phyloP scores from a whole-genome alignment of 2,797 vertebrate genomes.

The Cyclura pinguis region DNA sequence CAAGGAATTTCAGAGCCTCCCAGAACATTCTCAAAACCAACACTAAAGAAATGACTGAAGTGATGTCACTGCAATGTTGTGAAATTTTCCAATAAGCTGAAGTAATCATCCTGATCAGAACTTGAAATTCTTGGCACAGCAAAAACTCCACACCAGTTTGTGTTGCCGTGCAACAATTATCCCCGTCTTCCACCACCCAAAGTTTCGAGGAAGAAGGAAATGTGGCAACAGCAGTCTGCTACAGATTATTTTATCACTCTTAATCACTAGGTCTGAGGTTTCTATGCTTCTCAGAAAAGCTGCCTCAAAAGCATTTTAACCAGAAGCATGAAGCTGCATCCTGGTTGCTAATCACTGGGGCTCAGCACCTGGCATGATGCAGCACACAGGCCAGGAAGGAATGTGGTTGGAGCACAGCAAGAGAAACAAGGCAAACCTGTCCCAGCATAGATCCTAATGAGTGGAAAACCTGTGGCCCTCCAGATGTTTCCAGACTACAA shows the following conservation, averaged over 20 bases:
- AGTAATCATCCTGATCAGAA: background rate
- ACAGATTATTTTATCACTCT: conserved; percentile 24
- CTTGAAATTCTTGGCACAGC: background rate
- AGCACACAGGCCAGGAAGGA: background rate
- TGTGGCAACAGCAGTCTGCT: background rate
- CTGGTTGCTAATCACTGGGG: background rate
- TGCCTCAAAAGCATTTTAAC: background rate
- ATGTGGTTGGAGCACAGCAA: too few relatives aligned
- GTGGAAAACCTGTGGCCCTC: background rate
- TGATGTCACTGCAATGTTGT: too few relatives aligned
- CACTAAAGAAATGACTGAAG: background rate
- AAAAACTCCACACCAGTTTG: background rate
- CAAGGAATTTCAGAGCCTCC: background rate
- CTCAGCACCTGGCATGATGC: background rate
- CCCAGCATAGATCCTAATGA: background rate
- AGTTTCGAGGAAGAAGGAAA: conserved; percentile 17
- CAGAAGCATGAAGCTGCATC: background rate
- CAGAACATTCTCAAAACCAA: background rate
- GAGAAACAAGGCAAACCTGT: background rate
- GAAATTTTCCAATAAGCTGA: too few relatives aligned
- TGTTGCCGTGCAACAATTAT: background rate
- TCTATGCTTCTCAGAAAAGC: background rate
- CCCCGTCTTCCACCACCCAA: background rate
- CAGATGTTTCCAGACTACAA: background rate
- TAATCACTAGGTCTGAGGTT: background rate